Percentiles rank a stretch among this genome's conserved stretches.
phyloP scores from a whole-genome alignment of 2,797 vertebrate species.

The Xiphophorus birchmanni region DNA sequence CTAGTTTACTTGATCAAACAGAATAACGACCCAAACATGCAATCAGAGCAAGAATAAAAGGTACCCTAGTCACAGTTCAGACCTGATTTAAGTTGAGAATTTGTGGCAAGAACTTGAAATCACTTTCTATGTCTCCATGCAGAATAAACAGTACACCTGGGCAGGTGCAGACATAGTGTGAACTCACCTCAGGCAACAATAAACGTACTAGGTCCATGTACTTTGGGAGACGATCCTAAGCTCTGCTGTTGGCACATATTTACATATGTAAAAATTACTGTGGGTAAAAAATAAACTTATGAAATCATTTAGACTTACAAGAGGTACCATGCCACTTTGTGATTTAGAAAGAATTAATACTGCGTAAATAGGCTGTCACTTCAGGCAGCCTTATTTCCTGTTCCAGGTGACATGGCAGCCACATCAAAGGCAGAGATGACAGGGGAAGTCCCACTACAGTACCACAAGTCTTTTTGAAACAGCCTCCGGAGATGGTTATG shows the following conservation, averaged over 20 bases:
- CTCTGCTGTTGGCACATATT: conserved; percentile 23
- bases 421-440: conserved; percentile 66
- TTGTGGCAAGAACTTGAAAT: conserved; percentile 3
- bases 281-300: conserved; percentile 30
- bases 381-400: conserved; percentile 61
- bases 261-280: conserved; percentile 26
- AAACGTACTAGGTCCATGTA: conserved; percentile 29
- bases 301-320: conserved; percentile 20
- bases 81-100: neutral
- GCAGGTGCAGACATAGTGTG: conserved; percentile 42
- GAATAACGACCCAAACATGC: neutral
- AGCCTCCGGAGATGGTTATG: conserved; percentile 51
- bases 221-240: conserved; percentile 34
- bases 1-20: neutral
- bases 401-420: conserved; percentile 62
- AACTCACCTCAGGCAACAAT: conserved; percentile 25
- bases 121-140: neutral
- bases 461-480: conserved; percentile 40
- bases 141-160: conserved; percentile 21
- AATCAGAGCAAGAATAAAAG: neutral
- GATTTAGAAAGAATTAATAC: conserved; percentile 56
- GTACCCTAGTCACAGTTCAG: conserved; percentile 2
- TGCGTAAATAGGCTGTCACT: conserved; percentile 65
- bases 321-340: neutral
- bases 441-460: conserved; percentile 57